Evolutionary conservation across 2,888 invertebrate genomes (phyloP).

Genomic region (Drosophila quinaria): DNA sequence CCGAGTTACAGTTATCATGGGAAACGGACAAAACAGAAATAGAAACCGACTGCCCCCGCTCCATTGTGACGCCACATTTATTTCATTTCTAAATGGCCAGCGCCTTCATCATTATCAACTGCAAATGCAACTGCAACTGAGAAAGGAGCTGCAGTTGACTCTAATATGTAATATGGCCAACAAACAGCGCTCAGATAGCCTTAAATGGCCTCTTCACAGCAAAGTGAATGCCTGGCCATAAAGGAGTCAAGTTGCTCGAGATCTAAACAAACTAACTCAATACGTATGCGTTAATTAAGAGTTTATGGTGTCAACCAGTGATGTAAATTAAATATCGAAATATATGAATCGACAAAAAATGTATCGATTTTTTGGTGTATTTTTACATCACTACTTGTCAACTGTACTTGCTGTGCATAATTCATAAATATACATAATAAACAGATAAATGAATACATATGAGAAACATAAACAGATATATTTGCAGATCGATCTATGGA

Average conservation of each 20-base stretch:
- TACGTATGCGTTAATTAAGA: slow-evolving; percentile 67
- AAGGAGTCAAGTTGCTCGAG: slow-evolving; percentile 36
- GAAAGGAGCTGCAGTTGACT: slow-evolving; percentile 27
- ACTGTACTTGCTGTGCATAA: slow-evolving; percentile 65
- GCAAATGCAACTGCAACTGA: slow-evolving; percentile 4
- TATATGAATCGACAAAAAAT: too few relatives aligned
- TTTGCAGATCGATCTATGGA: slow-evolving; percentile 1
- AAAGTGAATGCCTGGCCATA: slow-evolving; percentile 71
- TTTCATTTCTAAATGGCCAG: slow-evolving; percentile 59
- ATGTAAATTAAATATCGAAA: too few relatives aligned
- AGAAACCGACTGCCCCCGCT: slow-evolving; percentile 55
- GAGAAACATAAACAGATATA: slow-evolving; percentile 10
- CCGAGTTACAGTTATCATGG: slow-evolving; percentile 74
- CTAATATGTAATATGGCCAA: slow-evolving; percentile 48
- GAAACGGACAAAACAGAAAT: slow-evolving; percentile 49
- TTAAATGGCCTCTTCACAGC: slow-evolving; percentile 49
- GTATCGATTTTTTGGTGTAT: too few relatives aligned
- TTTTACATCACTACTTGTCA: slow-evolving; percentile 34
- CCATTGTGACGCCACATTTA: slow-evolving; percentile 37
- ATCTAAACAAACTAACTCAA: slow-evolving; percentile 3
- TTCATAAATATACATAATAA: slow-evolving; percentile 52
- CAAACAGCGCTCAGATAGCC: slow-evolving; percentile 67
- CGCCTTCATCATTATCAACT: slow-evolving; percentile 63
- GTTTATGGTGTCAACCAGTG: slow-evolving; percentile 62
- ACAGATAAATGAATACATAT: not conserved